Conservation (phyloP, 2,797 vertebrate species). For the Eulemur mongoz region DNA sequence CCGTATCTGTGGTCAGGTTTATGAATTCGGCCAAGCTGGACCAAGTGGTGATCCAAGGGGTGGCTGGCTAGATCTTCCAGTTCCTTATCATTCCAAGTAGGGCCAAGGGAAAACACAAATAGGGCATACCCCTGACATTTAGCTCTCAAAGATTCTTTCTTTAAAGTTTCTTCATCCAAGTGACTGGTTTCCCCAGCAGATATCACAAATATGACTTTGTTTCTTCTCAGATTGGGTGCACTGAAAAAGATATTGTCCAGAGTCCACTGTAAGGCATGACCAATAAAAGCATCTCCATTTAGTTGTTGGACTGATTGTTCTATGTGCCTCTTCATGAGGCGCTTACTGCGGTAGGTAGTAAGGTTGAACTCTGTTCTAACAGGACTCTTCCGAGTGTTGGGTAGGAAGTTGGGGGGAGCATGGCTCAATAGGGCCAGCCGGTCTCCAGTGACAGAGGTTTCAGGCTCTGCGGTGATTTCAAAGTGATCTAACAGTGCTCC, state of each 20-base stretch:
- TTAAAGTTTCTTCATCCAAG: constrained; percentile 76
- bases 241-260: constrained; percentile 79
- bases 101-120: constrained; percentile 83
- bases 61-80: constrained; percentile 80
- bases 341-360: constrained; percentile 68
- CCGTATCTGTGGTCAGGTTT: constrained; percentile 80
- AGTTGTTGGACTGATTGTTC: constrained; percentile 56
- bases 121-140: constrained; percentile 84
- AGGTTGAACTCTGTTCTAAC: constrained; percentile 82
- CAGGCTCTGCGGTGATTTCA: constrained; percentile 64
- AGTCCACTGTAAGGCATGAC: constrained; percentile 79
- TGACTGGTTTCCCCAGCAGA: constrained; percentile 78
- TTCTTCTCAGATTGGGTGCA: constrained; percentile 68
- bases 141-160: constrained; percentile 75
- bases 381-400: constrained; percentile 49
- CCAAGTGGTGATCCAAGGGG: constrained; percentile 82
- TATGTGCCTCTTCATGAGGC: constrained; percentile 78
- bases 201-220: constrained; percentile 82
- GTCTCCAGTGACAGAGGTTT: constrained; percentile 71
- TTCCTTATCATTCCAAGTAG: constrained; percentile 69
- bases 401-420: constrained; percentile 62
- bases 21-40: constrained; percentile 82
- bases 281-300: constrained; percentile 68
- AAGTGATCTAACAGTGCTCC: constrained; percentile 78
- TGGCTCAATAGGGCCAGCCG: constrained; percentile 82